Evolutionary conservation across 2,797 vertebrate species (phyloP).

Genomic region (Sarcoramphus papa): DNA sequence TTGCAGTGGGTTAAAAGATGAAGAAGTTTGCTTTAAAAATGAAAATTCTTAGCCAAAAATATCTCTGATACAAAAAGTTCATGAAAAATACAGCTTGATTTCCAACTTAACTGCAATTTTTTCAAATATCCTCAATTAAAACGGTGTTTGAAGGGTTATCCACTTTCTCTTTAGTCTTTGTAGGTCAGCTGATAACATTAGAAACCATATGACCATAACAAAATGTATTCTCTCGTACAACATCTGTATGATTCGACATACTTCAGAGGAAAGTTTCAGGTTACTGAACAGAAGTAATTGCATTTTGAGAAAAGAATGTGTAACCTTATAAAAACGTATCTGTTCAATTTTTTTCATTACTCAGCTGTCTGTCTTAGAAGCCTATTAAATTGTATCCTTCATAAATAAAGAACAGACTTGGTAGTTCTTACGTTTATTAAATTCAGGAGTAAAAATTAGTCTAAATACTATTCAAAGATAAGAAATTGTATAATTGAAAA

Average conservation of each 20-base stretch:
- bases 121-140: neutral
- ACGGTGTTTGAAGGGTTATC: neutral
- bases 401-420: neutral
- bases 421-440: neutral
- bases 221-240: neutral
- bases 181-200: neutral
- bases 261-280: neutral
- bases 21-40: neutral
- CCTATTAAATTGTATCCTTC: neutral
- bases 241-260: neutral
- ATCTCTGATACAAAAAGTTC: neutral
- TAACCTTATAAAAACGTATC: neutral
- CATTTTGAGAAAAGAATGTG: neutral
- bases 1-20: neutral
- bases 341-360: neutral
- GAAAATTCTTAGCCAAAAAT: neutral
- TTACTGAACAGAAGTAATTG: neutral
- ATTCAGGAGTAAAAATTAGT: neutral
- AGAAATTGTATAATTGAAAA: neutral
- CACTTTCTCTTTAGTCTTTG: neutral
- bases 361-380: neutral
- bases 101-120: neutral
- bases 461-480: neutral
- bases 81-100: neutral
- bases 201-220: neutral